Percentiles rank a stretch among this genome's conserved stretches.
These are phyloP conservation scores for Drosophila ezoana DNA, from an alignment of 2,888 invertebrate genomes.

Conservation along the genomic window DNA sequence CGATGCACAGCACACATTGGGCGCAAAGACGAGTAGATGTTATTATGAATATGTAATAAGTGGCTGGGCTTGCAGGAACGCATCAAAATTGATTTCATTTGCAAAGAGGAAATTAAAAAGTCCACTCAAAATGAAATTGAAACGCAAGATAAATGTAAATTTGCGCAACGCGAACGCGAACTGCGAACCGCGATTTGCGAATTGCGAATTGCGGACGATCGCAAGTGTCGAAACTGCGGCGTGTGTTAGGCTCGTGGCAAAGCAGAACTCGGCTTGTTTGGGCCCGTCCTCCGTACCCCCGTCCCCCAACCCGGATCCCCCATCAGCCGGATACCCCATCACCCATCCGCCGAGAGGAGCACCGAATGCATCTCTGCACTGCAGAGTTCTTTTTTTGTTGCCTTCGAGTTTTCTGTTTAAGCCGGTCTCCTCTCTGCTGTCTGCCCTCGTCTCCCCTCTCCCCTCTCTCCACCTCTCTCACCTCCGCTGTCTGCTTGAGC, in stretches of 20 bases:
- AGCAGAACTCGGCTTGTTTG: conserved; percentile 43
- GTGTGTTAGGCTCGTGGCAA: conserved; percentile 83
- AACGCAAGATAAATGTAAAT: conserved; percentile 78
- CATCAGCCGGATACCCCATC: too few species aligned
- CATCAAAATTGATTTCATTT: conserved; percentile 79
- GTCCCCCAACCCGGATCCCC: too few species aligned
- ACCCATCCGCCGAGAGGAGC: neutral
- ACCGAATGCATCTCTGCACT: conserved; percentile 49
- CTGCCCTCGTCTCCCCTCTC: conserved; percentile 19
- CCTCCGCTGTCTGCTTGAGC: conserved; percentile 24
- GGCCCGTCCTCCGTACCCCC: too few species aligned
- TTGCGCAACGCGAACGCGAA: conserved; percentile 59
- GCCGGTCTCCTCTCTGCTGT: conserved; percentile 40
- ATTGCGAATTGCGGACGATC: conserved; percentile 43
- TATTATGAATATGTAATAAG: conserved; percentile 39
- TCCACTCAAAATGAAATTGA: conserved; percentile 75
- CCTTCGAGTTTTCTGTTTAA: conserved; percentile 18
- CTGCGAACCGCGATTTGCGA: conserved; percentile 20
- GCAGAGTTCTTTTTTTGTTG: conserved; percentile 39
- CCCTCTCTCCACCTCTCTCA: conserved; percentile 2
- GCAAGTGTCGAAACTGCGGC: conserved; percentile 76
- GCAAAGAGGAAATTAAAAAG: conserved; percentile 78
- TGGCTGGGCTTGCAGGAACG: conserved; percentile 37
- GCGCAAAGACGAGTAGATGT: conserved; percentile 12
- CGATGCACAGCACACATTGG: neutral